A percentile compares a stretch with the other conserved stretches of the same genome.
Conservation (phyloP, 1,140 invertebrate species). For the Ctenoplectra terminalis region DNA sequence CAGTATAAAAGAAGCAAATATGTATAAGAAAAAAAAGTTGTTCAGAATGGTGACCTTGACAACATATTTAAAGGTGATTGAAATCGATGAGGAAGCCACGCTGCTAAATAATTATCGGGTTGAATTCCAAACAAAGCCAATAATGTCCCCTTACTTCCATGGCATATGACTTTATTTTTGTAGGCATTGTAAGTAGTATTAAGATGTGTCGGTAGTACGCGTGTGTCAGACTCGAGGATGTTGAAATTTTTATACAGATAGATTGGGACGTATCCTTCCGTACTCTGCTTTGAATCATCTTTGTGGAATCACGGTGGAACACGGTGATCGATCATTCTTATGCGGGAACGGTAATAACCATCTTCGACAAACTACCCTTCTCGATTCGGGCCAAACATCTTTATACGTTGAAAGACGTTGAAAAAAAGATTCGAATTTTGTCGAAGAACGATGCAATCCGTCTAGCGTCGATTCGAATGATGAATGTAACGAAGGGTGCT, state of each 20-base stretch:
- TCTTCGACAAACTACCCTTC: conserved; percentile 4
- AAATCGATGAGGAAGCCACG: too few relatives aligned
- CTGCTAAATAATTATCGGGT: too few relatives aligned
- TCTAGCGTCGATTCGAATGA: background rate
- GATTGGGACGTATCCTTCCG: background rate
- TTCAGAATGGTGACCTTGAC: too few relatives aligned
- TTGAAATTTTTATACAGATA: conserved; percentile 27
- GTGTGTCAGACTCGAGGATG: background rate
- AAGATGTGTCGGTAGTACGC: background rate
- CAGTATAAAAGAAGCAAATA: too few relatives aligned
- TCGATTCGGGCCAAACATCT: background rate
- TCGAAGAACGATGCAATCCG: background rate
- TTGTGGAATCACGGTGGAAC: background rate
- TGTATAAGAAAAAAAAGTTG: too few relatives aligned
- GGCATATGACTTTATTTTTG: conserved; percentile 41
- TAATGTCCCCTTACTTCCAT: background rate
- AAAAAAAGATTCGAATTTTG: background rate
- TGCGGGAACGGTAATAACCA: background rate
- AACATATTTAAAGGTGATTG: too few relatives aligned
- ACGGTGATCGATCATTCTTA: conserved; percentile 17
- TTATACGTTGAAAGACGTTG: background rate
- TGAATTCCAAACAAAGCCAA: background rate
- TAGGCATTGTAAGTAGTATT: conserved; percentile 9
- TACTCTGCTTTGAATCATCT: background rate
- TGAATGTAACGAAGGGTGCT: conserved; percentile 23